A percentile compares a stretch with the other conserved stretches of the same genome.
phyloP scores from a whole-genome alignment of 2,888 invertebrate genomes.

The Teinopalpus imperialis region DNA sequence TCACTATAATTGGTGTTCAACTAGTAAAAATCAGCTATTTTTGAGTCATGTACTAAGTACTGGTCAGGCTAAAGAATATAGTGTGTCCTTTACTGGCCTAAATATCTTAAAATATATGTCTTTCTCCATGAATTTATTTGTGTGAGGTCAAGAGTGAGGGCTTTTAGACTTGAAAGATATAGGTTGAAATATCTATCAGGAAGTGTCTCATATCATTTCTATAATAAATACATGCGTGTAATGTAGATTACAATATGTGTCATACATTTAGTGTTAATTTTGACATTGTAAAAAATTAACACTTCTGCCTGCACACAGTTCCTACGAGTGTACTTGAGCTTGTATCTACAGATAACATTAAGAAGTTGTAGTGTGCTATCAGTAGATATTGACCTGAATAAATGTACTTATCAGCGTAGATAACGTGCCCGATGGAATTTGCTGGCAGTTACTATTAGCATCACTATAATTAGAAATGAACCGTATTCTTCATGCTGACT shows the following conservation, averaged over 20 bases:
- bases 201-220: no score
- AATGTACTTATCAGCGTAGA: slow-evolving; percentile 58
- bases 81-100: no score
- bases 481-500: slow-evolving; percentile 17
- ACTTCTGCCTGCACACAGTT: not conserved
- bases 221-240: no score
- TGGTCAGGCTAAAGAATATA: no score
- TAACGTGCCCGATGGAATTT: slow-evolving; percentile 32
- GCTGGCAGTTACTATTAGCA: slow-evolving; percentile 40
- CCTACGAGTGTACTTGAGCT: not conserved
- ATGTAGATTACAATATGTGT: slow-evolving; percentile 21
- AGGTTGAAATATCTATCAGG: no score
- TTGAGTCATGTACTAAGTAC: no score
- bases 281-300: slow-evolving; percentile 8
- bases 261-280: slow-evolving; percentile 9
- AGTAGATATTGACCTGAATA: slow-evolving; percentile 73
- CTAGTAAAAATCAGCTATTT: no score
- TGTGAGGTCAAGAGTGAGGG: no score
- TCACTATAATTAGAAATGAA: slow-evolving; percentile 43
- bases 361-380: slow-evolving; percentile 47
- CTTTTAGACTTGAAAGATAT: no score
- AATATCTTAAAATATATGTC: no score
- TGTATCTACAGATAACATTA: slow-evolving; percentile 15
- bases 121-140: no score
- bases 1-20: no score